A percentile compares a stretch with the other conserved stretches of the same genome.
Conservation (phyloP, 2,888 invertebrate species). For the Dryomyza anilis region DNA sequence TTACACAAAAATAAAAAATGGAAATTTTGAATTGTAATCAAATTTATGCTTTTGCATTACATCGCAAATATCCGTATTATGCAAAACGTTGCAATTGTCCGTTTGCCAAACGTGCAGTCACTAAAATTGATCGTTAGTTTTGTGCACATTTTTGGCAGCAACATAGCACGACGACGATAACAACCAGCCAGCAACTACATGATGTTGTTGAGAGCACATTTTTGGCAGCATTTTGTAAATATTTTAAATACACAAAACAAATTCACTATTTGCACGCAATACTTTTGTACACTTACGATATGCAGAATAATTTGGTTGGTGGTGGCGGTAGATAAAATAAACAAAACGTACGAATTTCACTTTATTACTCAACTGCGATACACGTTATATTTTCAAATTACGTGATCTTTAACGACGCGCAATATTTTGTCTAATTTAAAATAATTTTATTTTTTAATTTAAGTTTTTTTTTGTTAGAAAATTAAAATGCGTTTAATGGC, state of each 20-base stretch:
- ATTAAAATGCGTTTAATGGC: neutral
- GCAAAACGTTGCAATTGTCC: too few species aligned
- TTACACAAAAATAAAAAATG: too few species aligned
- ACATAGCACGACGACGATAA: neutral
- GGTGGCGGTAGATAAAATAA: too few species aligned
- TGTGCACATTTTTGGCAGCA: neutral
- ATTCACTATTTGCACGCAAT: constrained; percentile 26
- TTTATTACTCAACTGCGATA: constrained; percentile 5
- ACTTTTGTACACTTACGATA: constrained; percentile 15
- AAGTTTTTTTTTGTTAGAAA: neutral
- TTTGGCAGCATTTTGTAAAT: constrained; percentile 29
- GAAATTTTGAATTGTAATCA: too few species aligned
- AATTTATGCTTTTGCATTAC: too few species aligned
- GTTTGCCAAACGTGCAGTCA: too few species aligned
- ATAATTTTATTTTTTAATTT: neutral
- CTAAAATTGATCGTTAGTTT: too few species aligned
- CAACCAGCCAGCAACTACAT: neutral
- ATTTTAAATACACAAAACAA: constrained; percentile 24
- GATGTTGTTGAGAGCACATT: neutral
- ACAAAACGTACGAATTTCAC: too few species aligned
- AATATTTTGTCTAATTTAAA: neutral
- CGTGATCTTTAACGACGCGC: constrained; percentile 1
- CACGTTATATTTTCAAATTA: neutral
- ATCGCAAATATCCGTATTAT: too few species aligned
- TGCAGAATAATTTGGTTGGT: neutral